These are phyloP conservation scores for Perdita meconis DNA, from an alignment of 2,888 invertebrate species.

Conservation along the genomic window DNA sequence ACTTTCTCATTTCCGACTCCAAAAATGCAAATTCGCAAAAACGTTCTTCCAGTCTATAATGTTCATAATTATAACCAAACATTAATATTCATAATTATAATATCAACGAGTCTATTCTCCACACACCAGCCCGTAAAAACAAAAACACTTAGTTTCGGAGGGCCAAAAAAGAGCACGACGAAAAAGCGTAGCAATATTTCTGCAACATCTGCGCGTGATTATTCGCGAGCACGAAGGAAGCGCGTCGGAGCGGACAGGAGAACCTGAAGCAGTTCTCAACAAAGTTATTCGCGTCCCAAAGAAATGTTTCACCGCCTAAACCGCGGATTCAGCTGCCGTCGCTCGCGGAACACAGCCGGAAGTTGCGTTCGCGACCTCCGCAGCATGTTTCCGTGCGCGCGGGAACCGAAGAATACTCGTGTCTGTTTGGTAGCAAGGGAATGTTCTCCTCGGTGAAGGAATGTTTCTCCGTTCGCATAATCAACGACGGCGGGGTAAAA, in stretches of 20 bases:
- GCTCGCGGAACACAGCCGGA: neutral
- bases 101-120: too few species aligned
- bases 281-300: conserved; percentile 38
- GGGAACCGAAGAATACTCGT: neutral
- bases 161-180: too few species aligned
- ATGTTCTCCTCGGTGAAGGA: neutral
- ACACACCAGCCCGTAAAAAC: too few species aligned
- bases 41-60: too few species aligned
- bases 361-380: conserved; percentile 1
- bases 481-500: too few species aligned
- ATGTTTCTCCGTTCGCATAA: conserved; percentile 20
- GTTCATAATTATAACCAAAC: too few species aligned
- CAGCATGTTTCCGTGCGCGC: neutral
- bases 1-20: too few species aligned
- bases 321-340: conserved; percentile 24
- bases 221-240: conserved; percentile 27
- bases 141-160: too few species aligned
- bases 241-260: conserved; percentile 17
- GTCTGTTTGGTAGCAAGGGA: neutral
- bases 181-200: too few species aligned
- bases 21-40: too few species aligned
- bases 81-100: too few species aligned
- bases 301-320: conserved; percentile 31
- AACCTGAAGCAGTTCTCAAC: neutral
- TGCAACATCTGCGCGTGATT: conserved; percentile 27